A percentile compares a stretch with the other conserved stretches of the same genome.
These are phyloP conservation scores for Megaustenia siamemsis DNA, from an alignment of 2,888 invertebrate species.

Conservation along the genomic window DNA sequence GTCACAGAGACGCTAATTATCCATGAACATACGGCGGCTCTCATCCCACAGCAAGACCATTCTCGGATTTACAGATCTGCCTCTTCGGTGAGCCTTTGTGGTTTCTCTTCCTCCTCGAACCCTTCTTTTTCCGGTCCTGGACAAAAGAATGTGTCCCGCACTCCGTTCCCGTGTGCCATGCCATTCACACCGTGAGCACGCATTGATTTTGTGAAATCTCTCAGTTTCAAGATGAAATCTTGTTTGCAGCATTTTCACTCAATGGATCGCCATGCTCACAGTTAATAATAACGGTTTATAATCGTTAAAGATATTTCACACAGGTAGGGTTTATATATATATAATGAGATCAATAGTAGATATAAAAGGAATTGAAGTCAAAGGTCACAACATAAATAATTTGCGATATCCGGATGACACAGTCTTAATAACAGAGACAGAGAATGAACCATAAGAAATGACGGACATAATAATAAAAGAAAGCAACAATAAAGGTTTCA, in stretches of 20 bases:
- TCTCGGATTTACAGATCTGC: neutral
- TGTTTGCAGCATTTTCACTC: neutral
- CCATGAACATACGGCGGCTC: conserved; percentile 38
- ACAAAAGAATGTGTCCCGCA: neutral
- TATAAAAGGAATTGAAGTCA: no score
- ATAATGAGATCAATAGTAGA: no score
- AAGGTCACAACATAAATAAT: no score
- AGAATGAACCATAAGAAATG: no score
- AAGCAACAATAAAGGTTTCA: no score
- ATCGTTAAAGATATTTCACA: no score
- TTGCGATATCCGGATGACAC: no score
- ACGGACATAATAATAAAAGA: no score
- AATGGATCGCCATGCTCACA: no score
- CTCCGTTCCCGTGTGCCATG: conserved; percentile 16
- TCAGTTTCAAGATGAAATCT: neutral
- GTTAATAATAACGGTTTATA: no score
- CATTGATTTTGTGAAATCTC: neutral
- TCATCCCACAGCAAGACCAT: conserved; percentile 17
- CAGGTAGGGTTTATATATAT: no score
- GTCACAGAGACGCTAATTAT: conserved; percentile 48
- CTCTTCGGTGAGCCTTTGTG: neutral
- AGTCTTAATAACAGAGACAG: no score
- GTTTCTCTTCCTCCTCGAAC: neutral
- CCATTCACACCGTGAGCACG: neutral
- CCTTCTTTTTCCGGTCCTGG: neutral